phyloP scores from a whole-genome alignment of 2,888 invertebrate species.

The Troglohyphantes excavatus region DNA sequence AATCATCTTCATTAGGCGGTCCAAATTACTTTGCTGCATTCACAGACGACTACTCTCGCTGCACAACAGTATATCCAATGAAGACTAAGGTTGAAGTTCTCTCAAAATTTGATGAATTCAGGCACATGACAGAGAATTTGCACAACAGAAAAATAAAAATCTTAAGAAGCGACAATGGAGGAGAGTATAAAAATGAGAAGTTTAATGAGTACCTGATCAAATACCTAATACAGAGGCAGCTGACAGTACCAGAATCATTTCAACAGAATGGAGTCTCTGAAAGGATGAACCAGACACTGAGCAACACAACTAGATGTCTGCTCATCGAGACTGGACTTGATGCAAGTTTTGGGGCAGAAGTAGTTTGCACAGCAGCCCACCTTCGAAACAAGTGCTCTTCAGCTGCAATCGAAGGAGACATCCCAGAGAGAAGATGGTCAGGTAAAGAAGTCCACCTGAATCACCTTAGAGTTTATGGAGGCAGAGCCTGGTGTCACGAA shows the following conservation, averaged over 20 bases:
- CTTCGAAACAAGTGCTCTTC: conserved; percentile 33
- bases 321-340: neutral
- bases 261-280: conserved; percentile 31
- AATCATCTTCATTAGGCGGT: conserved; percentile 25
- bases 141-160: conserved; percentile 19
- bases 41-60: conserved; percentile 29
- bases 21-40: conserved; percentile 30
- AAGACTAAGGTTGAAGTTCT: conserved; percentile 25
- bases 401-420: neutral
- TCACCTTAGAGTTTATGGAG: conserved; percentile 27
- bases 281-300: conserved; percentile 3
- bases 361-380: conserved; percentile 3
- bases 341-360: conserved; percentile 17
- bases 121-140: conserved; percentile 11
- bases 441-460: neutral
- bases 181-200: too few species aligned
- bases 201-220: conserved; percentile 4
- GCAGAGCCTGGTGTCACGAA: conserved; percentile 20
- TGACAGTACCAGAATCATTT: conserved; percentile 20
- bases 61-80: conserved; percentile 27
- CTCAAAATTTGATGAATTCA: conserved; percentile 25
- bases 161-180: neutral
- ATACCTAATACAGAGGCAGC: conserved; percentile 14
- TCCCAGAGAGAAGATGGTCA: conserved; percentile 30
- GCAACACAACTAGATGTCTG: neutral